These are phyloP conservation scores for Sepioteuthis lessoniana DNA, from an alignment of 2,888 invertebrate species.

Conservation along the genomic window DNA sequence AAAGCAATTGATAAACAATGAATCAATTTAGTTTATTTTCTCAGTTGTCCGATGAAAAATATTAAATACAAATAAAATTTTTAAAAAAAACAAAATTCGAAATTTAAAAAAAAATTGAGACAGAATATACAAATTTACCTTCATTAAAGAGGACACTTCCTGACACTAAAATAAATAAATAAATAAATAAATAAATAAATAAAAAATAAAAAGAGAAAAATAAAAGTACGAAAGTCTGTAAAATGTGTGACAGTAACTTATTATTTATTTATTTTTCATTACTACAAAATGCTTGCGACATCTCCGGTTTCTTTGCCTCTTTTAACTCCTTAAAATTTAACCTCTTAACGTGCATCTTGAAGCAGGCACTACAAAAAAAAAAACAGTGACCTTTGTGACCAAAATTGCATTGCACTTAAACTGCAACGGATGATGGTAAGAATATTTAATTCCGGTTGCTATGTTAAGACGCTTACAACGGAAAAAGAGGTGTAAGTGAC, in stretches of 20 bases:
- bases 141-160: neutral
- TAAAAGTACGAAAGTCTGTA: neutral
- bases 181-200: too few relatives aligned
- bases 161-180: neutral
- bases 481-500: neutral
- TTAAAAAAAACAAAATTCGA: too few relatives aligned
- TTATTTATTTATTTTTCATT: neutral
- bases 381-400: neutral
- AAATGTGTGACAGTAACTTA: neutral
- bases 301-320: neutral
- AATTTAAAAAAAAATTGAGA: neutral
- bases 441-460: neutral
- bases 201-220: too few relatives aligned
- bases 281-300: neutral
- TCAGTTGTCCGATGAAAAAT: too few relatives aligned
- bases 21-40: too few relatives aligned
- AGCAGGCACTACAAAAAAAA: neutral
- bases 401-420: neutral
- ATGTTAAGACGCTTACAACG: neutral
- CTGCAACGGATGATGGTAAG: neutral
- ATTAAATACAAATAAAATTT: too few relatives aligned
- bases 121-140: neutral
- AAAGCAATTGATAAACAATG: too few relatives aligned
- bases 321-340: neutral
- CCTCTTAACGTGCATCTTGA: neutral